A percentile compares a stretch with the other conserved stretches of the same genome.
Conservation (phyloP, 2,113 vertebrate genomes). For the Mungos mungo region DNA sequence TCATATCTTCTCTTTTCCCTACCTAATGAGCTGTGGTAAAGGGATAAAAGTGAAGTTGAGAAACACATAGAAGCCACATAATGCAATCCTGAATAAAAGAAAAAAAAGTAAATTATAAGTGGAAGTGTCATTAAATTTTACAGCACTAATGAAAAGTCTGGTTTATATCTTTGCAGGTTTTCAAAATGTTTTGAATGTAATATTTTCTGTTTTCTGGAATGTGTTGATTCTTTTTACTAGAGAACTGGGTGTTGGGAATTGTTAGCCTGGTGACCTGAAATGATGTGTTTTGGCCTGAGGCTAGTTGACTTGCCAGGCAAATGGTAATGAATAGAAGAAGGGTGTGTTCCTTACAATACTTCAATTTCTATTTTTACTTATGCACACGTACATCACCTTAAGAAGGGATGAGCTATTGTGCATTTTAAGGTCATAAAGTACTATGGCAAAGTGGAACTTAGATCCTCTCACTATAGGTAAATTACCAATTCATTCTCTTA, state of each 20-base stretch:
- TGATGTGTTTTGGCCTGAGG: slow-evolving; percentile 56
- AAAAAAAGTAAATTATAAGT: slow-evolving; percentile 30
- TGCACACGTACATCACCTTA: not conserved
- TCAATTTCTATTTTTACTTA: slow-evolving; percentile 49
- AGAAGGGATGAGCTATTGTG: not conserved
- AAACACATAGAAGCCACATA: not conserved
- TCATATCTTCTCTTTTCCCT: not conserved
- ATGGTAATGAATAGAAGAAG: slow-evolving; percentile 15
- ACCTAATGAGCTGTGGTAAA: slow-evolving; percentile 26
- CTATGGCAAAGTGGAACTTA: not conserved
- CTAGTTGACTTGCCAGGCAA: not conserved
- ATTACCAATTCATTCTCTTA: not conserved
- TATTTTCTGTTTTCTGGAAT: slow-evolving; percentile 7
- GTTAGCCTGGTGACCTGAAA: slow-evolving; percentile 42
- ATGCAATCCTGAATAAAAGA: not conserved
- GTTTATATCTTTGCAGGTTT: slow-evolving; percentile 62
- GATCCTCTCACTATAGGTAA: not conserved
- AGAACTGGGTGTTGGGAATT: slow-evolving; percentile 54
- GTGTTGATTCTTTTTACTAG: slow-evolving; percentile 18
- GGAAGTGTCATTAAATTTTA: slow-evolving; percentile 61
- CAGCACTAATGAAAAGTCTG: slow-evolving; percentile 16
- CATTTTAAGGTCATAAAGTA: not conserved
- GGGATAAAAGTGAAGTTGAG: not conserved
- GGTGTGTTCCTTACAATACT: not conserved
- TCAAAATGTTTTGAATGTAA: slow-evolving; percentile 59